Evolutionary conservation across 2,888 invertebrate genomes (phyloP), one percentile per base, ranked within the genome.

Genomic region (Amiota minor): DNA sequence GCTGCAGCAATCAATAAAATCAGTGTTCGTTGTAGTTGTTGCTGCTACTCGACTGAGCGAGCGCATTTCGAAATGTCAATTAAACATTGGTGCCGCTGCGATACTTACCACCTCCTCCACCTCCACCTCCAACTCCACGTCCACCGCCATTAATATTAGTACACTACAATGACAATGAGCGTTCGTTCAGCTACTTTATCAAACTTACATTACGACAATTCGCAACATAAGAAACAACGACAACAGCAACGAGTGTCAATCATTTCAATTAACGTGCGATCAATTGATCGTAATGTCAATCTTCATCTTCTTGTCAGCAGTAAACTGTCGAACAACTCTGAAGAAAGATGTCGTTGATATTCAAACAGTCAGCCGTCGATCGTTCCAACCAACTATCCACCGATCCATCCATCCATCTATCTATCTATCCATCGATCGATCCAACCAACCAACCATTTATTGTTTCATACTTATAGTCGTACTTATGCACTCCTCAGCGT

Each of bases 251-350:
- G 64, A 53, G 74, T 75, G 82, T 83, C 85, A 84, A 85, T 83
- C 84, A 83, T 78, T 82, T 79, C 84, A 82, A 83, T 83, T 82
- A 81, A 84, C 78, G 81, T 81, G 84, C 84, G 79, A 84, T 85
- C 86, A 75, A 83, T 80, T 81, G 81, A 85, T 82, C 86, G 84
- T 72, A 78, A 74, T 76, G 83, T 84, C 86, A 82, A 84, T 85
- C 83, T 82, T 79, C 79, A 81, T 82, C 86, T 75, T 23, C 20
- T 23, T 68, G 67, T 68, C 67, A 53, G 47, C 67, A 35, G 35
- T 35, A 35, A 35, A 53, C 50, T 20, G 67, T 11, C 20, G 59
- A 59, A 18, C 59, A 18, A 59, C 16, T 16, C 20, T 12, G 59
- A 59, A n/a, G 59, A 16, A 56, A 46, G 46, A 70, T 46, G 45